phyloP scores from a whole-genome alignment of 1,140 invertebrate species.

The Drosophila kurseongensis region DNA sequence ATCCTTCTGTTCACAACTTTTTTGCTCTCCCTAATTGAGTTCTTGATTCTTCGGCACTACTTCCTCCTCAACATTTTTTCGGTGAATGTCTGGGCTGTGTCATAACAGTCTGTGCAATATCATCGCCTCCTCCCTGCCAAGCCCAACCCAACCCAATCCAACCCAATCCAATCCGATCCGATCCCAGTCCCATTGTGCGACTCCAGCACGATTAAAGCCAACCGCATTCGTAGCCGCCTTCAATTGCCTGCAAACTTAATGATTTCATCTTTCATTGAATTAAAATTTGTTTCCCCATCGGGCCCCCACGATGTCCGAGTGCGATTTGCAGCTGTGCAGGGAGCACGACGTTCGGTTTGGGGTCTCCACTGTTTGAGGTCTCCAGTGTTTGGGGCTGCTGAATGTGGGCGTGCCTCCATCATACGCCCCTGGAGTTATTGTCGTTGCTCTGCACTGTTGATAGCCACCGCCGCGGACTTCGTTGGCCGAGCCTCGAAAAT shows the following conservation, averaged over 20 bases:
- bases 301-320: conserved; percentile 43
- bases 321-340: conserved; percentile 55
- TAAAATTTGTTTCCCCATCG: conserved; percentile 69
- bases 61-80: conserved; percentile 4
- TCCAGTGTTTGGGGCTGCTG: conserved; percentile 16
- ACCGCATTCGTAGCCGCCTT: conserved; percentile 30
- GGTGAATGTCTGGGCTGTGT: conserved; percentile 20
- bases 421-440: conserved; percentile 72
- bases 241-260: conserved; percentile 75
- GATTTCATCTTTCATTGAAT: conserved; percentile 82
- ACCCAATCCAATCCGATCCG: conserved; percentile 5
- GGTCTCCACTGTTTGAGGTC: background rate
- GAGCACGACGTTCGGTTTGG: conserved; percentile 29
- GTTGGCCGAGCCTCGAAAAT: conserved; percentile 54
- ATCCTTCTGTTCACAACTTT: background rate
- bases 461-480: conserved; percentile 44
- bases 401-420: conserved; percentile 73
- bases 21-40: conserved; percentile 22
- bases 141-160: conserved; percentile 16
- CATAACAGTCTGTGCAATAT: conserved; percentile 31
- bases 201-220: conserved; percentile 53
- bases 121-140: conserved; percentile 30
- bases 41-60: conserved; percentile 1
- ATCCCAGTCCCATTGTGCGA: conserved; percentile 25
- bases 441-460: conserved; percentile 48